These are phyloP conservation scores for Malurus cyaneus DNA, from an alignment of 2,113 vertebrate genomes.

Conservation along the genomic window DNA sequence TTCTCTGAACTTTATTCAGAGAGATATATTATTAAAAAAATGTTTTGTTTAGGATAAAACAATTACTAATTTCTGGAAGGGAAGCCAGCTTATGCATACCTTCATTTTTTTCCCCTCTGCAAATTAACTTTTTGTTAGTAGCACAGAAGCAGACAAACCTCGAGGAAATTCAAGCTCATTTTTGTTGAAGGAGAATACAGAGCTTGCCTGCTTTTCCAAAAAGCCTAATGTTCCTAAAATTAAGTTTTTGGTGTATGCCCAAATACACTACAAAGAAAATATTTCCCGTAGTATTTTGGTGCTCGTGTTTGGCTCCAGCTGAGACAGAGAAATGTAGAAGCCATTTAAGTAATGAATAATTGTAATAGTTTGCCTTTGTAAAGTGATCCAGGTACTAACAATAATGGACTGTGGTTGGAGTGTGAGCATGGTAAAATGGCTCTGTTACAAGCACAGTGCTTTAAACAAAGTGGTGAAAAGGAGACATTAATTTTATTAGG, in stretches of 20 bases:
- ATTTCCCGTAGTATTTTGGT: background rate
- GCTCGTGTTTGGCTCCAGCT: background rate
- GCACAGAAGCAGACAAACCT: background rate
- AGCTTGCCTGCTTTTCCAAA: background rate
- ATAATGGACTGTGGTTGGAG: background rate
- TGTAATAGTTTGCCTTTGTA: slow-evolving; percentile 1
- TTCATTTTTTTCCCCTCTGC: background rate
- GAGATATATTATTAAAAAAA: background rate
- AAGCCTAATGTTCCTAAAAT: background rate
- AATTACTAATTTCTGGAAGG: background rate
- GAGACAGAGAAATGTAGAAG: background rate
- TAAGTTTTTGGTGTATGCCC: background rate
- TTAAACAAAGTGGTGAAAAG: background rate
- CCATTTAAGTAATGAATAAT: background rate
- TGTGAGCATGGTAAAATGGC: background rate
- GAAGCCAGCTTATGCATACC: background rate
- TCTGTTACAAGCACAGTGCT: background rate
- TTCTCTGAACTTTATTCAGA: background rate
- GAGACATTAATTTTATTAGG: background rate
- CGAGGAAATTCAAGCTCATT: background rate
- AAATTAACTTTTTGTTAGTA: background rate
- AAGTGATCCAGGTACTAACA: background rate
- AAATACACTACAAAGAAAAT: background rate
- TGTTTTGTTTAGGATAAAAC: background rate
- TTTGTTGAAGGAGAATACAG: background rate